Evolutionary conservation across 2,113 vertebrate genomes (phyloP), one percentile per base, ranked within the genome.

Genomic region (Tautogolabrus adspersus): DNA sequence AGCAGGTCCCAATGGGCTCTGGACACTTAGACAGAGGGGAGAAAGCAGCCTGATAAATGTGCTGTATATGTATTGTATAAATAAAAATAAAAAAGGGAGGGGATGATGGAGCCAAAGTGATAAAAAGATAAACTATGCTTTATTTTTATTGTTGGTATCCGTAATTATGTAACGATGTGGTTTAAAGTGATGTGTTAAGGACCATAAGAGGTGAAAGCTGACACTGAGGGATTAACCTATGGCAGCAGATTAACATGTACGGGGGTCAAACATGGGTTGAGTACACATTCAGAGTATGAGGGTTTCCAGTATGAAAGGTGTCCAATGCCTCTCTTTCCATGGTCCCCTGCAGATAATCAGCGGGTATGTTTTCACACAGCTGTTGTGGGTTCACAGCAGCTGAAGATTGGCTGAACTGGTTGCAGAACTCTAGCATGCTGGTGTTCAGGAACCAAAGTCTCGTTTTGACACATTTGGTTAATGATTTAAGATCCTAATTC

Each of bases 311-410:
- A 66, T 66, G 22, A 58, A 18, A 37, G 18, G 16, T 44, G 47
- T 55, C 64, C 12, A 37, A 49, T 64, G 22, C 16, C 23, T 71
- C 13, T 26, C 26, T 34, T 40, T 52, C 26, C 13, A 10, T 47
- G 21, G 22, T n/a, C 11, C 57, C 22, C 13, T 34, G 12, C 37
- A 42, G 42, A 64, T 42, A 16, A 75, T 67, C 38, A 10, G 8
- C 34, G 68, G 77, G 69, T 77, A 44, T 23, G 42, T 64, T 87
- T 83, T 66, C 62, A 47, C 63, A 81, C 73, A 85, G 80, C 65
- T 79, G 77, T 40, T 42, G 46, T 5, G 4, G 66, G 46, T 13
- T 11, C 16, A 81, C 74, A 82, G 75, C 65, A 77, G 75, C 52
- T 38, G 47, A 9, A 3, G 67, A 10, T 58, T 13, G 0, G 18